phyloP scores from a whole-genome alignment of 1,140 invertebrate genomes.

The Akabosia matsudoensis region DNA sequence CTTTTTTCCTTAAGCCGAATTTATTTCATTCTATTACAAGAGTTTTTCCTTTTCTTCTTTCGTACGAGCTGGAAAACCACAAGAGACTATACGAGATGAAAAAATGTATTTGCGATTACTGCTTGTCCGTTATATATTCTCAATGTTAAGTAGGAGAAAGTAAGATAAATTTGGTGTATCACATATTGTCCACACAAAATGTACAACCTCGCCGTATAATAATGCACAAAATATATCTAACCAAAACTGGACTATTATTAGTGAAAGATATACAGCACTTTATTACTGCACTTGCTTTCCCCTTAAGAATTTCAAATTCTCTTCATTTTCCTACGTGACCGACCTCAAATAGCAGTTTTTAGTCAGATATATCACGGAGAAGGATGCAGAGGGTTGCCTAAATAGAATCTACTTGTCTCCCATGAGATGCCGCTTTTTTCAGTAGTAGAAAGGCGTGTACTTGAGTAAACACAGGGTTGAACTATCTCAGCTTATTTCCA shows the following conservation, averaged over 20 bases:
- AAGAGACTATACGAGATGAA: not conserved
- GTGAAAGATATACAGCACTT: too few species aligned
- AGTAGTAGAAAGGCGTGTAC: constrained; percentile 5
- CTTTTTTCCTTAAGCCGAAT: constrained; percentile 1
- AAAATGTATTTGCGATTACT: not conserved
- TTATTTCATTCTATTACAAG: constrained; percentile 4
- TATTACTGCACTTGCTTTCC: too few species aligned
- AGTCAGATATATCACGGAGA: too few species aligned
- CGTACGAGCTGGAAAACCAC: not conserved
- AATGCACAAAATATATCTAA: too few species aligned
- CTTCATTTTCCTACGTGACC: too few species aligned
- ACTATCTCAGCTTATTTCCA: not conserved
- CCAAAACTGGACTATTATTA: too few species aligned
- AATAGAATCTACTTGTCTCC: not conserved
- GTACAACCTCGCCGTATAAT: too few species aligned
- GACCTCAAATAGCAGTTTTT: not conserved
- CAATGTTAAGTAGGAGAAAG: too few species aligned
- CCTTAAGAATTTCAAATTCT: too few species aligned
- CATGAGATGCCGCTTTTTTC: not conserved
- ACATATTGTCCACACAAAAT: too few species aligned
- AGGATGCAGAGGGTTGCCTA: not conserved
- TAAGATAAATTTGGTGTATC: too few species aligned
- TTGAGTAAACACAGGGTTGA: not conserved
- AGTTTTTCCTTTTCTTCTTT: not conserved
- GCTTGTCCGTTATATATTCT: too few species aligned